Evolutionary conservation across 2,113 vertebrate genomes (phyloP), one percentile per base, ranked within the genome.

Genomic region (Tachysurus fulvidraco): DNA sequence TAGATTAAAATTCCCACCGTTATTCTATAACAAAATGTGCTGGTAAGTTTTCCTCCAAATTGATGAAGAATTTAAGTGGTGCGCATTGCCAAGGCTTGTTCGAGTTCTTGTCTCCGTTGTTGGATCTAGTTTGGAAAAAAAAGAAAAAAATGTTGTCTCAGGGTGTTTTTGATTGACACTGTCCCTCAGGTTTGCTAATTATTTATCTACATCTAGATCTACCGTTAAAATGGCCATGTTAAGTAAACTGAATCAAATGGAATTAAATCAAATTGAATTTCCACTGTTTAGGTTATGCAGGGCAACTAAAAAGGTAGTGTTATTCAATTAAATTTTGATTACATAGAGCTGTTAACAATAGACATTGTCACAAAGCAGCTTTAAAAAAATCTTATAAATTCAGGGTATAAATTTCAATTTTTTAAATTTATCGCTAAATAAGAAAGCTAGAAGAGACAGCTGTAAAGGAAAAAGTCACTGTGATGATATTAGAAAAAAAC

Each of bases 71-170:
- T 90, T 96, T 97, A 99, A 93, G 98, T 99, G 92, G 97, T 99
- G 86, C 98, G 96, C 79, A 98, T 96, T 1, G 97, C 97, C 91
- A 99, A 94, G 44, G 97, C 97, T 91, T 99, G 97, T 90, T 99
- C 98, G 93, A 99, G 94, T 94, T 99, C 98, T 93, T 99, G 98
- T 87, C 98, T 96, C 89, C 98, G 96, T 94, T 99, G 98, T 93
- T 99, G 98, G 91, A 99, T 98, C 98, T 99, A 93, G 80, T 65
- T 83, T 44, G 10, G 81, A 57, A 28, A 23, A 85, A 78, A 46
- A 46, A 7, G 36, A 9, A 5, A 30, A 28, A 50, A 21, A 46
- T 41, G 67, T 36, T 1, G 28, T 69, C 65, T 69, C 28, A 9
- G 16, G 30, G 13, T 1, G 30, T 19, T 71, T 71, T 71, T 71